Base-by-base conservation (phyloP, 1,140 invertebrate species). In the Hermatobates lingyangjiaoensis region DNA sequence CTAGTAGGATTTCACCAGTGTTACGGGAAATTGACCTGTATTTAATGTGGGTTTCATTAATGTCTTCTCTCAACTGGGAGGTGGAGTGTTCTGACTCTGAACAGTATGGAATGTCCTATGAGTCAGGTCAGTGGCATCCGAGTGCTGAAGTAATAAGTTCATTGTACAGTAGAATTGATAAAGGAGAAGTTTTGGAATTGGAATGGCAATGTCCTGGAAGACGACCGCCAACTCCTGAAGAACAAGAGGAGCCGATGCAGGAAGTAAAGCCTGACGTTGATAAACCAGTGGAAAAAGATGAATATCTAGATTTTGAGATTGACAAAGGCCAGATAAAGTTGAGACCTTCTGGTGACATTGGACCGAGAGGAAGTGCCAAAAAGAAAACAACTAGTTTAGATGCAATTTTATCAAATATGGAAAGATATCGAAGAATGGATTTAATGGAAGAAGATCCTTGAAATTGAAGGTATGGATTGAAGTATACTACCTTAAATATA, bases 331-430 rank as follows among this genome's bases (percentile, higher is more conserved):
- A 60, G 39, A 50, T 60, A 24, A 59, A 59, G 20, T 42, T 59
- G 27, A 45, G 57, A 34, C 55, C 54, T 20, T 51, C 53, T 21
- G 57, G 59, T 7, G 57, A 59, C 42, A 27, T 52, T 38, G 57
- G 56, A 3, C 61, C 61, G 7, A 63, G 65, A 52, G 64, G 64
- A 40, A 64, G 64, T 57, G 64, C 65, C 1, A 68, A 67, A 53
- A 68, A 68, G 54, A 65, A 65, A 60, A 67, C 67, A 2, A 67
- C 66, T 23, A 67, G 62, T 54, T 56, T 68, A 7, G 66, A 67
- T 58, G 65, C 63, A 28, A 63, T 68, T 50, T 52, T 68, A 23
- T 65, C 62, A 3, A 67, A 67, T 49, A 67, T 68, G 62, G 60
- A 62, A 46, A 55, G 64, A 25, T 65, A 68, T 56, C 56, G 65